Percentiles rank a stretch among this genome's conserved stretches.
Conservation (phyloP, 2,888 invertebrate genomes). For the Machimus atricapillus region DNA sequence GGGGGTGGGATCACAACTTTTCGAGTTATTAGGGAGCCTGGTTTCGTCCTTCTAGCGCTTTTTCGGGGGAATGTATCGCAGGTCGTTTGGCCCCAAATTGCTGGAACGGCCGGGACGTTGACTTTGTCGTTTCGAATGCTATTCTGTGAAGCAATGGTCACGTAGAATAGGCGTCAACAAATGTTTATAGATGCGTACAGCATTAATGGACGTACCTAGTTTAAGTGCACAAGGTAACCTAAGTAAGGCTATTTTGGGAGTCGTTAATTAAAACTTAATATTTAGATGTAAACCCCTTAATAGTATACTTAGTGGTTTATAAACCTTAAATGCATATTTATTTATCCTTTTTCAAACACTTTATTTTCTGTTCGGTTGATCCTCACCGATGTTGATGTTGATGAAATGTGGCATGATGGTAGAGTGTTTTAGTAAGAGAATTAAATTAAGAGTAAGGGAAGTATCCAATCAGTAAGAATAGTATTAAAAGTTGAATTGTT, state of each 20-base stretch:
- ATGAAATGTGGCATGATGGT: no score
- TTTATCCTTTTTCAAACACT: no score
- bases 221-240: neutral
- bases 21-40: neutral
- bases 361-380: no score
- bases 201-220: neutral
- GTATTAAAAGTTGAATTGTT: no score
- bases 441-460: no score
- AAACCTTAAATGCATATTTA: neutral
- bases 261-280: neutral
- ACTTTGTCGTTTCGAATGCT: neutral
- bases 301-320: neutral
- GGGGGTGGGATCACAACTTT: neutral
- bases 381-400: no score
- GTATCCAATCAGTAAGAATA: no score
- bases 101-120: neutral
- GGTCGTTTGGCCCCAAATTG: neutral
- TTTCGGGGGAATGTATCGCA: neutral
- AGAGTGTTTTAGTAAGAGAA: no score
- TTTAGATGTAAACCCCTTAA: neutral
- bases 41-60: neutral
- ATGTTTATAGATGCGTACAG: neutral
- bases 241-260: neutral
- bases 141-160: neutral
- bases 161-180: neutral